Evolutionary conservation across 1,140 invertebrate species (phyloP).

Genomic region (Papilio polytes): DNA sequence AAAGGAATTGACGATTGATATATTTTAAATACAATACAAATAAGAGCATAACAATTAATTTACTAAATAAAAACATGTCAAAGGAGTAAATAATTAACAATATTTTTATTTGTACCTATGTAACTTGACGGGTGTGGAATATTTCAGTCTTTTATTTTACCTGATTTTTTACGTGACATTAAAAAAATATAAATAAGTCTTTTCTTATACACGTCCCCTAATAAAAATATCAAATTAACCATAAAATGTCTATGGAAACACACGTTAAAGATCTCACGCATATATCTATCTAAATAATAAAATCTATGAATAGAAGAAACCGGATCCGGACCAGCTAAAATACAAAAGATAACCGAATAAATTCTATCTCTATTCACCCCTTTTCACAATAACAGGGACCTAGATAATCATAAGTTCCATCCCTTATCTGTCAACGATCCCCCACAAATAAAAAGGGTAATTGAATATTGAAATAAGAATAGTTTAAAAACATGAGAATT

Average conservation of each 20-base stretch:
- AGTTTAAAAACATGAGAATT: background rate
- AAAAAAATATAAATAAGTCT: background rate
- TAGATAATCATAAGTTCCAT: slow-evolving; percentile 11
- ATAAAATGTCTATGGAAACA: slow-evolving; percentile 11
- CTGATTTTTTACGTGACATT: too few relatives aligned
- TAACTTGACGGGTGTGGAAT: too few relatives aligned
- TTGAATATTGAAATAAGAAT: background rate
- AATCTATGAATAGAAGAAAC: slow-evolving; percentile 18
- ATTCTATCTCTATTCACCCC: slow-evolving; percentile 38
- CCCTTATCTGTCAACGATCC: slow-evolving; percentile 31
- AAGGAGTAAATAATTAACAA: too few relatives aligned
- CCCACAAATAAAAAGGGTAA: background rate
- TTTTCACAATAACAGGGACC: slow-evolving; percentile 1
- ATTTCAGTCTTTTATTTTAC: too few relatives aligned
- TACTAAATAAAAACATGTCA: too few relatives aligned
- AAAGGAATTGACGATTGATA: background rate
- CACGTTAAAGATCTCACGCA: slow-evolving; percentile 19
- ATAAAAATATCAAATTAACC: background rate
- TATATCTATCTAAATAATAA: slow-evolving; percentile 25
- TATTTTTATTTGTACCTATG: too few relatives aligned
- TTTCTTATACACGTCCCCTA: background rate
- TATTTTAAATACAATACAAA: background rate
- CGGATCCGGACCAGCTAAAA: background rate
- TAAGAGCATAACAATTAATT: background rate
- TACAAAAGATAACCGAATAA: slow-evolving; percentile 16